phyloP scores from a whole-genome alignment of 2,797 vertebrate genomes.

The Glossophaga mutica region DNA sequence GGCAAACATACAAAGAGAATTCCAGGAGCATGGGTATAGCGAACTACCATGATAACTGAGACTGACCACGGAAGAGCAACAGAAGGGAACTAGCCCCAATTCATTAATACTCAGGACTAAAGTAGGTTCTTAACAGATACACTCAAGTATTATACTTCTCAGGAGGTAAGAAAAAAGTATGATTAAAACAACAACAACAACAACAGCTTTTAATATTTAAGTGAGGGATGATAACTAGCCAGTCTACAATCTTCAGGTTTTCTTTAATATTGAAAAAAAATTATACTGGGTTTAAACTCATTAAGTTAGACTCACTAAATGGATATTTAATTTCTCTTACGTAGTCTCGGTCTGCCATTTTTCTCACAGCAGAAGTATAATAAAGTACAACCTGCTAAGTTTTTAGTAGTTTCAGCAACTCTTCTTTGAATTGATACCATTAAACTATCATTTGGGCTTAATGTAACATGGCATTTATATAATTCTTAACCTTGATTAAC shows the following conservation, averaged over 20 bases:
- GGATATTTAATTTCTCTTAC: background rate
- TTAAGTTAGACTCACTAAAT: slow-evolving; percentile 36
- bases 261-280: slow-evolving; percentile 35
- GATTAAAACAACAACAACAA: background rate
- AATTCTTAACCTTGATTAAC: slow-evolving; percentile 6
- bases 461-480: slow-evolving; percentile 14
- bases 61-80: background rate
- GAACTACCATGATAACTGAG: background rate
- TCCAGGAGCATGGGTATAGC: background rate
- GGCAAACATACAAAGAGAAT: background rate
- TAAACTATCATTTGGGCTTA: background rate
- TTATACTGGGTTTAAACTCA: slow-evolving; percentile 29
- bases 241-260: slow-evolving; percentile 1
- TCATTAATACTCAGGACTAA: background rate
- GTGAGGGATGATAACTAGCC: background rate
- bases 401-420: slow-evolving; percentile 9
- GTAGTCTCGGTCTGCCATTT: slow-evolving; percentile 1
- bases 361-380: background rate
- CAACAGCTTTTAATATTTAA: background rate
- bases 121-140: background rate
- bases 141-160: background rate
- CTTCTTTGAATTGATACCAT: slow-evolving; percentile 21
- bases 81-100: background rate
- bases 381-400: background rate
- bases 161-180: background rate